These are phyloP conservation scores for Phenganax marumi DNA, from an alignment of 92 coral and sea anemone genomes.

Conservation along the genomic window DNA sequence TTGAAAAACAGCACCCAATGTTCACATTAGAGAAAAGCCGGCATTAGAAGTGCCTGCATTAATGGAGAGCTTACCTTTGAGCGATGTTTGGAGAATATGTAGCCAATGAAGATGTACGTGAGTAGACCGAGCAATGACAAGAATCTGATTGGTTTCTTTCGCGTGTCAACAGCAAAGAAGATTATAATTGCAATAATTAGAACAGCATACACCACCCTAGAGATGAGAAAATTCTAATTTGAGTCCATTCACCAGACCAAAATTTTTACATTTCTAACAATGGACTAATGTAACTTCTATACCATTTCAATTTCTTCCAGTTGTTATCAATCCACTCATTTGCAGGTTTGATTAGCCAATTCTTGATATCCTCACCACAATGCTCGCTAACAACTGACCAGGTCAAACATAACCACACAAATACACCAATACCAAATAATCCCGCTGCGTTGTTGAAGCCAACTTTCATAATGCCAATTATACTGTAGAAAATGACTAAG, in stretches of 20 bases:
- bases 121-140: slow-evolving; percentile 74
- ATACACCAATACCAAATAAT: slow-evolving; percentile 74
- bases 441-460: slow-evolving; percentile 81
- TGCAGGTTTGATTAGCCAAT: slow-evolving; percentile 61
- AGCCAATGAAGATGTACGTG: slow-evolving; percentile 69
- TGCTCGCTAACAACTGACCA: slow-evolving; percentile 70
- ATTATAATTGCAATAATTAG: slow-evolving; percentile 61
- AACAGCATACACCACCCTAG: slow-evolving; percentile 64
- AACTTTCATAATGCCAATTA: slow-evolving; percentile 70
- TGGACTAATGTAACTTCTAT: background rate
- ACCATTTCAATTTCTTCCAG: slow-evolving; percentile 81
- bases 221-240: background rate
- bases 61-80: slow-evolving; percentile 53
- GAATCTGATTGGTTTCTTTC: slow-evolving; percentile 78
- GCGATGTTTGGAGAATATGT: slow-evolving; percentile 63
- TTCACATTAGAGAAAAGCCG: no score
- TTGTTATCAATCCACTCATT: slow-evolving; percentile 41
- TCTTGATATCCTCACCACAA: slow-evolving; percentile 71
- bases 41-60: background rate
- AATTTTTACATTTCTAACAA: background rate
- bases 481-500: slow-evolving; percentile 47
- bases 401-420: slow-evolving; percentile 83
- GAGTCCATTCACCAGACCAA: background rate
- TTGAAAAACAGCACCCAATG: no score
- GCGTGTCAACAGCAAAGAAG: slow-evolving; percentile 82